phyloP scores from a whole-genome alignment of 2,113 vertebrate species.

The Hydropotes inermis region DNA sequence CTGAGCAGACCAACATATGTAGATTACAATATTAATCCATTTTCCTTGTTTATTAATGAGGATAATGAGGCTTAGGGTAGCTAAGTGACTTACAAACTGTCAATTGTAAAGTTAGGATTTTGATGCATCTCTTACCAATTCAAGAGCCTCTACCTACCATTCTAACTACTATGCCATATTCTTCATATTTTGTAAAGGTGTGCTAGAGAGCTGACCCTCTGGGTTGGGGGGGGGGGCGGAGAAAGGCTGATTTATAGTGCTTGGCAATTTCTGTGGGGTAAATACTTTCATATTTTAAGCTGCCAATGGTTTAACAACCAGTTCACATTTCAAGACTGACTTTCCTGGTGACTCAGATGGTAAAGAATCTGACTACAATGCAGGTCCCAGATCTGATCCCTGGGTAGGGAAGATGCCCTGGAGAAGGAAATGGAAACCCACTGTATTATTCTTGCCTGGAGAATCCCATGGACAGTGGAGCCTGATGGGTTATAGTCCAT shows the following conservation, averaged over 20 bases:
- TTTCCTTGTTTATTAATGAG: not conserved
- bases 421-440: not conserved
- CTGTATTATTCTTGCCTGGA: not conserved
- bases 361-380: not conserved
- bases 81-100: not conserved
- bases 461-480: not conserved
- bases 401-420: not conserved
- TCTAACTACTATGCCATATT: not conserved
- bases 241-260: not conserved
- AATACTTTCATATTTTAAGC: not conserved
- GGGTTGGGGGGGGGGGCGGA: accelerated
- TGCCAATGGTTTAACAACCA: not conserved
- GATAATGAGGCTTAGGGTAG: not conserved
- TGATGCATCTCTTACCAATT: not conserved
- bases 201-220: not conserved
- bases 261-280: not conserved
- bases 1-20: not conserved
- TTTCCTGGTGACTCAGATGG: not conserved
- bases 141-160: not conserved
- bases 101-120: not conserved
- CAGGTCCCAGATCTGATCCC: not conserved
- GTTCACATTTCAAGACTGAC: not conserved
- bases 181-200: not conserved
- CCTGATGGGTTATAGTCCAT: not conserved
- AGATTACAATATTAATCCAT: not conserved